Base-by-base conservation (phyloP, 2,888 invertebrate genomes). In the Ditula angustiorana region DNA sequence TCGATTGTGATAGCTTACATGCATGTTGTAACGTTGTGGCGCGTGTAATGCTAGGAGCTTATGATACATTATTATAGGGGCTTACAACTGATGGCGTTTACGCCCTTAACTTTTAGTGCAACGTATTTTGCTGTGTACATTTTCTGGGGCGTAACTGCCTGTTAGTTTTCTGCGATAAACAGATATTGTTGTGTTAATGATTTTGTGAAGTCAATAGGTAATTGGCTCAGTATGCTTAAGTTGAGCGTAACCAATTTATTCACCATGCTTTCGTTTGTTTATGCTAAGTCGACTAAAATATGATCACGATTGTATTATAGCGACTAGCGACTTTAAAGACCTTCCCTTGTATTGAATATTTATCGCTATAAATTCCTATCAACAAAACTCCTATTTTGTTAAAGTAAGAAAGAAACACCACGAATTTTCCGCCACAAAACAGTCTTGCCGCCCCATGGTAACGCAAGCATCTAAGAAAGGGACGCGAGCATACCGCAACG, bases 381-480 rank as follows among this genome's bases (percentile, higher is more conserved):
- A n/a, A n/a, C n/a, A n/a, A n/a, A n/a, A n/a, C n/a, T n/a, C n/a
- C 19, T 19, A 19, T 41, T 41, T 41, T 10, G 19, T 41, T 41
- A 41, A 41, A 19, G 8, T 19, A 1, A 13, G 13, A 35, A 5
- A n/a, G 8, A 30, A 19, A 41, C 5, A 41, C 19, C 8, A 19
- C 19, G 19, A 19, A 41, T 41, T 41, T 41, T 52, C n/a, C 21
- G 30, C 50, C 19, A 52, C 19, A 19, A 28, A 28, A 52, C 26
- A 13, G 30, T 30, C 23, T 16, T 19, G 2, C 10, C 16, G 2
- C 5, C 28, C 50, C 28, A 23, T 53, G 37, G 21, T 53, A 53
- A 53, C 62, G 67, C 47, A 46, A 63, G 50, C n/a, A 47, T 24
- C 73, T 46, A 68, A 50, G 75, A 79, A 69, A 66, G 80, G 69